These are phyloP conservation scores for Chaetodon trifascialis DNA, from an alignment of 2,113 vertebrate genomes.

Conservation along the genomic window DNA sequence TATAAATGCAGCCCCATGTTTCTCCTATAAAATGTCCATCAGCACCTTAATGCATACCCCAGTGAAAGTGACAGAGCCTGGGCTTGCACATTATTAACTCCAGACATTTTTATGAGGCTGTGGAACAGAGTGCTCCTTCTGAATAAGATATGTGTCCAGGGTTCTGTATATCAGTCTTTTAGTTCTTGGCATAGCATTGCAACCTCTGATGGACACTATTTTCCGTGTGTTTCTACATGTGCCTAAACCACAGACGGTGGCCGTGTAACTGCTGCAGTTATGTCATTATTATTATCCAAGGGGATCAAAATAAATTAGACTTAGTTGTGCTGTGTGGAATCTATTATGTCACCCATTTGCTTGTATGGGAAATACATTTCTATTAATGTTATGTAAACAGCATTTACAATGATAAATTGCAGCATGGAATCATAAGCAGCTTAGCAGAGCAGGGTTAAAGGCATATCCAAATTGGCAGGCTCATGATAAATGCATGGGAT, in stretches of 20 bases:
- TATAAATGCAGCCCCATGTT: conserved; percentile 79
- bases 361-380: conserved; percentile 55
- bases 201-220: conserved; percentile 25
- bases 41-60: conserved; percentile 78
- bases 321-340: conserved; percentile 41
- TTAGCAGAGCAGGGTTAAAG: conserved; percentile 64
- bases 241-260: conserved; percentile 15
- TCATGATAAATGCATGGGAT: conserved; percentile 78
- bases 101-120: conserved; percentile 76
- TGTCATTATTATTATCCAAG: conserved; percentile 35
- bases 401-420: conserved; percentile 67
- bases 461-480: conserved; percentile 67
- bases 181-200: conserved; percentile 44
- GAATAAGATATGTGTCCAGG: conserved; percentile 73
- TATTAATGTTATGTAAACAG: conserved; percentile 69
- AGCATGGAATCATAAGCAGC: conserved; percentile 63
- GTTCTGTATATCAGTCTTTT: conserved; percentile 55
- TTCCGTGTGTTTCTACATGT: conserved; percentile 35
- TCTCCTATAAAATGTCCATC: conserved; percentile 79
- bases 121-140: conserved; percentile 72
- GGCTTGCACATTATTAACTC: conserved; percentile 78
- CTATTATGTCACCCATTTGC: conserved; percentile 39
- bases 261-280: conserved; percentile 36
- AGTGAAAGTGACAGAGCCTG: conserved; percentile 72
- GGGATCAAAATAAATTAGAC: conserved; percentile 45